A percentile compares a stretch with the other conserved stretches of the same genome.
These are phyloP conservation scores for Crypturellus undulatus DNA, from an alignment of 2,113 vertebrate species.

Conservation along the genomic window DNA sequence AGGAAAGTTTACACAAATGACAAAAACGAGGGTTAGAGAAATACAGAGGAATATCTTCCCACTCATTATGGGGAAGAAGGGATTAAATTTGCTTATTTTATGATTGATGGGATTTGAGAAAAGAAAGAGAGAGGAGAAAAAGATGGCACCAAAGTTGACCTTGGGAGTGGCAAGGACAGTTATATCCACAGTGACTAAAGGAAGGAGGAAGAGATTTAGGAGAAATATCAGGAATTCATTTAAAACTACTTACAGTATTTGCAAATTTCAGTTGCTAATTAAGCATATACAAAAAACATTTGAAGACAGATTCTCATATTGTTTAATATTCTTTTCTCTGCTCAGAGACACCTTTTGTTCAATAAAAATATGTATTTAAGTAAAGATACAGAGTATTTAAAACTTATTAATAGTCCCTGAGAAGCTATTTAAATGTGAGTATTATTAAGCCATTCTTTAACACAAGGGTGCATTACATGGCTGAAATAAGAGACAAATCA, in stretches of 20 bases:
- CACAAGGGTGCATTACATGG: background rate
- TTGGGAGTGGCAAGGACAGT: background rate
- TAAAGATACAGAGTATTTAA: slow-evolving; percentile 29
- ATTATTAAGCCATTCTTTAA: slow-evolving; percentile 25
- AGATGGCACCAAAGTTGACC: background rate
- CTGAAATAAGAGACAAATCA: slow-evolving; percentile 4
- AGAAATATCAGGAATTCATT: background rate
- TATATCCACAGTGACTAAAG: background rate
- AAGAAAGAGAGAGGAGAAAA: background rate
- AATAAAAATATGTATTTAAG: background rate
- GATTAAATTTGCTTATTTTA: background rate
- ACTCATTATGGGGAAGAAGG: background rate
- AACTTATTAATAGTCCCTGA: slow-evolving; percentile 2
- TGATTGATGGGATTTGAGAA: background rate
- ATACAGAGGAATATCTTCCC: background rate
- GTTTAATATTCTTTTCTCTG: slow-evolving; percentile 1
- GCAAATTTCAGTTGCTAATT: background rate
- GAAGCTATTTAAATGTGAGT: slow-evolving; percentile 14
- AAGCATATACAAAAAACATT: background rate
- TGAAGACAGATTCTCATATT: background rate
- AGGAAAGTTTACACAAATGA: background rate
- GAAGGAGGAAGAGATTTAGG: background rate
- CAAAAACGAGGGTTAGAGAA: background rate
- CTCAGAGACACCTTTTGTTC: slow-evolving; percentile 28
- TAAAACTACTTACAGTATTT: background rate